Evolutionary conservation across 2,888 invertebrate genomes (phyloP).

Genomic region (Scaptomyza tumidula): DNA sequence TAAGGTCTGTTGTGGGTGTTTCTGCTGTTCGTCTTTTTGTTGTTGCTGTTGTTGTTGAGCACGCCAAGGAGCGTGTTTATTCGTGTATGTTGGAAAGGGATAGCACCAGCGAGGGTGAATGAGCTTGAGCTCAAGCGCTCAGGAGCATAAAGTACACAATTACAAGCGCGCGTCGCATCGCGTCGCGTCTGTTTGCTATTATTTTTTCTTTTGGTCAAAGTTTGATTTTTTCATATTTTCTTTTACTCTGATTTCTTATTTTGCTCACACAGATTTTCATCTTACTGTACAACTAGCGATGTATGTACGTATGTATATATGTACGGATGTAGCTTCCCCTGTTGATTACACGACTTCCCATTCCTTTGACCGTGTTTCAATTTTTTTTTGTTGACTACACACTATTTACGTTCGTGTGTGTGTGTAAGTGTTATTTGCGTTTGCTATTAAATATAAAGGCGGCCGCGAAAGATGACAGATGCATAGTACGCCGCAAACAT

Average conservation of each 20-base stretch:
- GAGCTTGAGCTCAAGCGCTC: slow-evolving; percentile 24
- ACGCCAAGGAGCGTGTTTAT: slow-evolving; percentile 13
- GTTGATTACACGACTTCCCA: background rate
- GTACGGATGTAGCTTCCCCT: background rate
- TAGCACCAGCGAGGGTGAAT: slow-evolving; percentile 45
- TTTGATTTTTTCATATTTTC: slow-evolving; percentile 38
- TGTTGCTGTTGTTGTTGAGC: slow-evolving; percentile 18
- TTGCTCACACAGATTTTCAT: slow-evolving; percentile 42
- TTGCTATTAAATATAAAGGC: slow-evolving; percentile 4
- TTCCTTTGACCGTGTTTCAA: slow-evolving; percentile 8
- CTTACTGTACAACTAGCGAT: slow-evolving; percentile 25
- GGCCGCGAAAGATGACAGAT: slow-evolving; percentile 9
- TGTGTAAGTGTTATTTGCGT: slow-evolving; percentile 15
- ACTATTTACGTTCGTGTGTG: background rate
- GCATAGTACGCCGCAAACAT: no score
- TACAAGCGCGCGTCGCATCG: slow-evolving; percentile 43
- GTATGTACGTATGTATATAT: background rate
- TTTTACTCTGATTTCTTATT: slow-evolving; percentile 45
- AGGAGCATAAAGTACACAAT: slow-evolving; percentile 68
- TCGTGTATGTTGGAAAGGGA: slow-evolving; percentile 48
- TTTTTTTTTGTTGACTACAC: background rate
- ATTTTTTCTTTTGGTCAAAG: slow-evolving; percentile 23
- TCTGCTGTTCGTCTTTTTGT: slow-evolving; percentile 9
- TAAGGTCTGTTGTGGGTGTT: slow-evolving; percentile 62
- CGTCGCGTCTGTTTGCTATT: slow-evolving; percentile 31